Conservation (phyloP, 2,113 vertebrate species). For the Panthera uncia region DNA sequence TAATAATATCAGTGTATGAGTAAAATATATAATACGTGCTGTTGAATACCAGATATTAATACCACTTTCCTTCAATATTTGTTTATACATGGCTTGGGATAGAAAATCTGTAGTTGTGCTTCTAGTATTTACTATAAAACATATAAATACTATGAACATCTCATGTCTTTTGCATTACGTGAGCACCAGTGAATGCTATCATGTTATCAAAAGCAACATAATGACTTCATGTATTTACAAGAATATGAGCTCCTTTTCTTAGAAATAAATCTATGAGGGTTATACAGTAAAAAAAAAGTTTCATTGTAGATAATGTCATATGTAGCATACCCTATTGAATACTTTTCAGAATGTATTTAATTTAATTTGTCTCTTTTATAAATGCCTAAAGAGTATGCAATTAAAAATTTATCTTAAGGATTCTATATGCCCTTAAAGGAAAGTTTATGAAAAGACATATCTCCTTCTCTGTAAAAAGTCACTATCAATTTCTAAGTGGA, state of each 20-base stretch:
- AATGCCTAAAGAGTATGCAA: neutral
- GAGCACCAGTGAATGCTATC: neutral
- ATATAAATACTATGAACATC: neutral
- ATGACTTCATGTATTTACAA: neutral
- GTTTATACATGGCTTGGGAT: neutral
- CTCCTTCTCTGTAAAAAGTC: neutral
- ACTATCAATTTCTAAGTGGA: constrained; percentile 21
- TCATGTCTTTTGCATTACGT: neutral
- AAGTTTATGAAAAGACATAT: constrained; percentile 5
- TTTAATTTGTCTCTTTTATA: neutral
- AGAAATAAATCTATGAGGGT: neutral
- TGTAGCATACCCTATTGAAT: neutral
- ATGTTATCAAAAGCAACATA: neutral
- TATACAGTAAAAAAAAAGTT: neutral
- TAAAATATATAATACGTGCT: neutral
- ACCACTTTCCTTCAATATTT: neutral
- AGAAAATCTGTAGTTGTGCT: neutral
- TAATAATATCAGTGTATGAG: neutral
- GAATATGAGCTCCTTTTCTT: neutral
- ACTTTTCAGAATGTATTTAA: neutral
- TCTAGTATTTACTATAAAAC: neutral
- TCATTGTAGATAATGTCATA: neutral
- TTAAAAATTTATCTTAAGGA: neutral
- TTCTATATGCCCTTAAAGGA: neutral
- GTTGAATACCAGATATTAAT: neutral